phyloP scores from a whole-genome alignment of 1,140 invertebrate genomes.

The Bombus confusus region DNA sequence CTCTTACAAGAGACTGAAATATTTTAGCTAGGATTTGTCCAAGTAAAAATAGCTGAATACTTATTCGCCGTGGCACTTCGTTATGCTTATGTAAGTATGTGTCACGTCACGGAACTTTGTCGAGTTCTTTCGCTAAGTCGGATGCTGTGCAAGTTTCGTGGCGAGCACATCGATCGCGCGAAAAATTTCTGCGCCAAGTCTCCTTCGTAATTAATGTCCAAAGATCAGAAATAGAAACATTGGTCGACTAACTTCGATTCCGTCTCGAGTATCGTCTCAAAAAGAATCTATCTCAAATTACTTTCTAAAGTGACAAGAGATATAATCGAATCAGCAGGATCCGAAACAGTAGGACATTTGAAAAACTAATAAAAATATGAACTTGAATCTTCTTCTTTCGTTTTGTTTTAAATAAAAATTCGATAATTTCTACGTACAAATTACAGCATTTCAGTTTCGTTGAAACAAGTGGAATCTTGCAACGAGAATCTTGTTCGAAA shows the following conservation, averaged over 20 bases:
- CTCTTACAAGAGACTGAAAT: no score
- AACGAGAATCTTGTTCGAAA: neutral
- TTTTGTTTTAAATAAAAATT: no score
- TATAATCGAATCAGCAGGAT: neutral
- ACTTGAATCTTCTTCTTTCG: no score
- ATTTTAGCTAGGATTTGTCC: no score
- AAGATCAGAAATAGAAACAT: neutral
- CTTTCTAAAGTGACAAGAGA: neutral
- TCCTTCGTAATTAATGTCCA: neutral
- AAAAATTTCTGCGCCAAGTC: neutral
- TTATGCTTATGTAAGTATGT: neutral
- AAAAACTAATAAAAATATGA: no score
- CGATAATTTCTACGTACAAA: no score
- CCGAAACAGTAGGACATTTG: neutral
- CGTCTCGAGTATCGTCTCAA: neutral
- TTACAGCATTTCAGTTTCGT: no score
- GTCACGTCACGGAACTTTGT: neutral
- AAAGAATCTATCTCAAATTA: neutral
- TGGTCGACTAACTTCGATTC: neutral
- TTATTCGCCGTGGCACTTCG: neutral
- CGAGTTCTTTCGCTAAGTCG: neutral
- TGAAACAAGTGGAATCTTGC: neutral
- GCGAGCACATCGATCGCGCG: constrained; percentile 2
- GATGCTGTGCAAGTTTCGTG: neutral
- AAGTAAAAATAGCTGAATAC: neutral